Evolutionary conservation across 2,113 vertebrate species (phyloP), one percentile per base, ranked within the genome.

Genomic region (Enhydra lutris): DNA sequence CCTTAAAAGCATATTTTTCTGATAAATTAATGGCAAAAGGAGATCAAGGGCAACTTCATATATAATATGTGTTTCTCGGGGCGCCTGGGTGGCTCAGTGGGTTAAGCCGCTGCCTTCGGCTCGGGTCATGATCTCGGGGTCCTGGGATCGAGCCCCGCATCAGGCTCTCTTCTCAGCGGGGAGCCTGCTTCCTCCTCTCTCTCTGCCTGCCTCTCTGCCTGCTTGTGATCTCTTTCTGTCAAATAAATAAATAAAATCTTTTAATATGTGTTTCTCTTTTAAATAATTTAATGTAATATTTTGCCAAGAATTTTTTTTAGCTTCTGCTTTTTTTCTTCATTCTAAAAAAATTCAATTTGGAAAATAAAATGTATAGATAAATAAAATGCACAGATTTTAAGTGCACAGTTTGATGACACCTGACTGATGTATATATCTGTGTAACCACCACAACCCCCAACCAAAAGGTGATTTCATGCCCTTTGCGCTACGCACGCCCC

Each of bases 11-110:
- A 80, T 59, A 6, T 81, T 85, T 95, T 79, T 65, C 21, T 95
- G 26, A 52, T 94, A 80, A 93, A 74, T 65, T 91, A 74, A 88
- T 8, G 57, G 61, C n/a, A 96, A 94, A 90, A 34, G 74, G 42
- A 81, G n/a, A 92, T 31, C 4, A 87, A 80, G 3, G 21, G 24
- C 8, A 96, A 96, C 7, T 80, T 76, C 90, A 50, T 61, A 85
- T 15, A 84, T 52, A 65, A 83, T 7, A 94, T 2, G 6, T 61
- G 2, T n/a, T 94, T 93, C 15, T 94, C 59, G n/a, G n/a, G n/a
- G n/a, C n/a, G n/a, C n/a, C n/a, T n/a, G n/a, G n/a, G n/a, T n/a
- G n/a, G n/a, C n/a, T n/a, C n/a, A n/a, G n/a, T n/a, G n/a, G n/a
- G n/a, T n/a, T n/a, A n/a, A n/a, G n/a, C n/a, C n/a, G n/a, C n/a